Evolutionary conservation across 2,797 vertebrate species (phyloP).

Genomic region (Phrynocephalus guinanensis): DNA sequence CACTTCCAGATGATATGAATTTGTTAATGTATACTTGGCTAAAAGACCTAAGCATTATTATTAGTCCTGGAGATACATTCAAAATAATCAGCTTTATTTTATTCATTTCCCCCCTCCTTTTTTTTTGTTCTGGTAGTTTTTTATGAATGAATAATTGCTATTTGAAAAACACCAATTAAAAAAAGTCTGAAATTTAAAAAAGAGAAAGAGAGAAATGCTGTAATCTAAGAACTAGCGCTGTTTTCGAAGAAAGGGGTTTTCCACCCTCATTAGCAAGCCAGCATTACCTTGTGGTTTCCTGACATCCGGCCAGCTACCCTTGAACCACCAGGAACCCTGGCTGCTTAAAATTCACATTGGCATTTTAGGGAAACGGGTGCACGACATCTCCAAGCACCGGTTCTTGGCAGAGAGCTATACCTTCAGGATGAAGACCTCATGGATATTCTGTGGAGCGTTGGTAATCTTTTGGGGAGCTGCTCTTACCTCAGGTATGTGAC

Average conservation of each 20-base stretch:
- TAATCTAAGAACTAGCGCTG: background rate
- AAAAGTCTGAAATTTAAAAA: background rate
- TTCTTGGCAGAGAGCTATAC: conserved; percentile 67
- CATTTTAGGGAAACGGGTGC: conserved; percentile 77
- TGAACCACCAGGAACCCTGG: conserved; percentile 15
- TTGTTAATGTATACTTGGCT: background rate
- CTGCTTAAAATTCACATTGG: conserved; percentile 29
- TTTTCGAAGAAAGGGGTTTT: conserved; percentile 38
- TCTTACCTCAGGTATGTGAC: conserved; percentile 78
- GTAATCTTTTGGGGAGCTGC: conserved; percentile 57
- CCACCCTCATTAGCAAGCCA: conserved; percentile 16
- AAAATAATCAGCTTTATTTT: too few relatives aligned
- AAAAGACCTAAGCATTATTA: too few relatives aligned
- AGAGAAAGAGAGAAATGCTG: background rate
- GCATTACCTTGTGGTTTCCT: conserved; percentile 66
- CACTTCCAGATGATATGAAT: background rate
- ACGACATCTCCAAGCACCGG: conserved; percentile 62
- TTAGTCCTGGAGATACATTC: background rate
- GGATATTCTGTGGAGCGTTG: conserved; percentile 62
- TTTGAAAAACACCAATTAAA: background rate
- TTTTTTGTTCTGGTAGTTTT: background rate
- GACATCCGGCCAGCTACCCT: conserved; percentile 48
- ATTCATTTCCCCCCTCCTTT: background rate
- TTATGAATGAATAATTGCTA: too few relatives aligned
- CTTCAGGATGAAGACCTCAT: conserved; percentile 74